These are phyloP conservation scores for Noctua janthe DNA, from an alignment of 2,888 invertebrate species.

Conservation along the genomic window DNA sequence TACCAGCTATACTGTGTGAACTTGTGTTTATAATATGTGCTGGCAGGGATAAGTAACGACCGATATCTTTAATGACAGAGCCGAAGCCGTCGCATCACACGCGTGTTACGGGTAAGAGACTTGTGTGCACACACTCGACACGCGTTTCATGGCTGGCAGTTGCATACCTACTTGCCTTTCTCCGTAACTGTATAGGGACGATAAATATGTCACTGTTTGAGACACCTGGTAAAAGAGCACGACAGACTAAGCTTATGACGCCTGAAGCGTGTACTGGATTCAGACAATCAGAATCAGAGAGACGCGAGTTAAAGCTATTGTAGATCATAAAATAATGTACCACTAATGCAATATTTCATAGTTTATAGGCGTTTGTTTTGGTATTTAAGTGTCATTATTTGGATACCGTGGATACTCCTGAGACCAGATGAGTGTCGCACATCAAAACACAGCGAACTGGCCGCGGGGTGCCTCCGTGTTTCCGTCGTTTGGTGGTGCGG, in stretches of 20 bases:
- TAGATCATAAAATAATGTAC: conserved; percentile 46
- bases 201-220: background rate
- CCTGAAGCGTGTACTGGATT: conserved; percentile 9
- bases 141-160: background rate
- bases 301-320: conserved; percentile 22
- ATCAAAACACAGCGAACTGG: background rate
- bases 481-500: background rate
- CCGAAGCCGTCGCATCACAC: background rate
- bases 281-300: conserved; percentile 15
- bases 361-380: conserved; percentile 48
- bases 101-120: background rate
- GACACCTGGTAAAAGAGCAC: background rate
- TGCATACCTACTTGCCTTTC: background rate
- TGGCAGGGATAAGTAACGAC: background rate
- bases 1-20: conserved; percentile 23
- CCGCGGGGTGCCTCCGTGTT: background rate
- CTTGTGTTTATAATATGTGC: background rate
- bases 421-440: background rate
- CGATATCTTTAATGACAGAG: background rate
- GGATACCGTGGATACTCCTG: background rate
- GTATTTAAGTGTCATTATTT: conserved; percentile 6
- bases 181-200: background rate
- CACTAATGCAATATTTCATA: conserved; percentile 63
- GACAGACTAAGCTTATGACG: background rate
- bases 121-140: background rate